Conservation (phyloP, 2,888 invertebrate genomes). For the Onthophagus sagittarius region DNA sequence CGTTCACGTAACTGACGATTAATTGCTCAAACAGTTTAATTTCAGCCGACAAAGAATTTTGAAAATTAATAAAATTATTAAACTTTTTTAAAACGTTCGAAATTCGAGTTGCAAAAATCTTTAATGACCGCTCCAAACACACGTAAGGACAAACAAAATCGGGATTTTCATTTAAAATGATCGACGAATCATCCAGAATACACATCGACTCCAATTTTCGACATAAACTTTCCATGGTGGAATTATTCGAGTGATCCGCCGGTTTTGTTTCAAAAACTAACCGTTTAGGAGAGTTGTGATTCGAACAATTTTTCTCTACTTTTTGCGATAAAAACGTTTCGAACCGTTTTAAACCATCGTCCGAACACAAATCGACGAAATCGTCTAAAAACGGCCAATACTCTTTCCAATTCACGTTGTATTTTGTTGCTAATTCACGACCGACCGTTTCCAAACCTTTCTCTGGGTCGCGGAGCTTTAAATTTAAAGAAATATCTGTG, state of each 20-base stretch:
- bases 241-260: constrained; percentile 29
- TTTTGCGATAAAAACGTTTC: constrained; percentile 64
- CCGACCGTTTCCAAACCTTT: constrained; percentile 89
- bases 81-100: constrained; percentile 45
- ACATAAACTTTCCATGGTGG: constrained; percentile 57
- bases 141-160: constrained; percentile 47
- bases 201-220: constrained; percentile 54
- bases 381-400: constrained; percentile 88
- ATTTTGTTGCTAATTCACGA: constrained; percentile 66
- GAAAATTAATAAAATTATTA: neutral
- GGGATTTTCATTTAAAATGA: constrained; percentile 5
- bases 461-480: constrained; percentile 60
- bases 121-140: constrained; percentile 58
- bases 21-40: constrained; percentile 66
- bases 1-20: constrained; percentile 66
- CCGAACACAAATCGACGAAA: constrained; percentile 72
- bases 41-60: constrained; percentile 59
- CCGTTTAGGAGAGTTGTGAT: neutral
- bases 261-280: constrained; percentile 38
- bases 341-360: constrained; percentile 68
- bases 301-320: neutral
- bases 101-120: constrained; percentile 68
- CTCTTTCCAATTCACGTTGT: constrained; percentile 80
- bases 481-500: constrained; percentile 26
- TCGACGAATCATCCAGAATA: constrained; percentile 45